Evolutionary conservation across 2,888 invertebrate species (phyloP).

Genomic region (Drosophila ustulata): DNA sequence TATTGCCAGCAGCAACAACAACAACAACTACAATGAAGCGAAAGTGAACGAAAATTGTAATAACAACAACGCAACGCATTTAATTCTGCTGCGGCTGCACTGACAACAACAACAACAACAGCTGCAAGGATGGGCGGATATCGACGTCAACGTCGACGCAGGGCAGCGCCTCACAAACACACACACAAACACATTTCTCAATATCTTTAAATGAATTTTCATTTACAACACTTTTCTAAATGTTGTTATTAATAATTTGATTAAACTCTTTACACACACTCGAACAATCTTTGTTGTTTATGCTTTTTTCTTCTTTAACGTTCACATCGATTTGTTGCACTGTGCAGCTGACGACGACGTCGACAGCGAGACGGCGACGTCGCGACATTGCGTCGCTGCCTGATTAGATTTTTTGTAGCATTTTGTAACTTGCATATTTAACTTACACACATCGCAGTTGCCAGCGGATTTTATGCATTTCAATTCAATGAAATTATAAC

Average conservation of each 20-base stretch:
- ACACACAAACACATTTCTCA: slow-evolving; percentile 12
- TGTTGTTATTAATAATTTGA: slow-evolving; percentile 35
- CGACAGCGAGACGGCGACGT: slow-evolving; percentile 14
- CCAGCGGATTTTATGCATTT: slow-evolving; percentile 48
- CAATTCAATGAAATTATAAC: slow-evolving; percentile 61
- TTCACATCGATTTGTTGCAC: slow-evolving; percentile 75
- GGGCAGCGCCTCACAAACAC: slow-evolving; percentile 39
- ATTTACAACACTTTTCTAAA: slow-evolving; percentile 24
- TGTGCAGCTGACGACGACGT: slow-evolving; percentile 52
- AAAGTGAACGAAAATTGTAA: slow-evolving; percentile 64
- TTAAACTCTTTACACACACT: slow-evolving; percentile 19
- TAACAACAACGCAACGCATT: slow-evolving; percentile 43
- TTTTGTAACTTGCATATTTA: slow-evolving; percentile 38
- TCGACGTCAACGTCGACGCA: slow-evolving; percentile 36
- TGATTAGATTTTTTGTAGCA: slow-evolving; percentile 5
- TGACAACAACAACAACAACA: slow-evolving; percentile 53
- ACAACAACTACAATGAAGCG: slow-evolving; percentile 62
- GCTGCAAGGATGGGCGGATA: slow-evolving; percentile 73
- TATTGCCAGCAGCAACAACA: slow-evolving; percentile 42
- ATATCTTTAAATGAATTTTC: slow-evolving; percentile 11
- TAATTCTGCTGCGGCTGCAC: slow-evolving; percentile 45
- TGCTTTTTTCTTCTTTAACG: slow-evolving; percentile 18
- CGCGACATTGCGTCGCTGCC: slow-evolving; percentile 22
- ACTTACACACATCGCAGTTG: slow-evolving; percentile 24
- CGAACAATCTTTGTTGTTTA: slow-evolving; percentile 18